Evolutionary conservation across 1,140 invertebrate genomes (phyloP).

Genomic region (Spodoptera litura): DNA sequence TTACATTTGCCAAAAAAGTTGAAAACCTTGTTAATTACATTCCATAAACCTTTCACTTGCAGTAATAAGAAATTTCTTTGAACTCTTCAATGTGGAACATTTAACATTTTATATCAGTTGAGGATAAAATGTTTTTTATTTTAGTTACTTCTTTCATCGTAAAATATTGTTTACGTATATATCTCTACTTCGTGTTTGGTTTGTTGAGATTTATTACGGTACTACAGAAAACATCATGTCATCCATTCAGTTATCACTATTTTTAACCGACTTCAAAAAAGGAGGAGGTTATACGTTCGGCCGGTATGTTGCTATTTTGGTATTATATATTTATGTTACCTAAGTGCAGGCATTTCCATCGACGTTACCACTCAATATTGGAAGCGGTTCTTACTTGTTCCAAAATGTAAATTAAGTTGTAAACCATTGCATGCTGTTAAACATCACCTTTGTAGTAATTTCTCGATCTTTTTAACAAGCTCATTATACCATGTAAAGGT

Average conservation of each 20-base stretch:
- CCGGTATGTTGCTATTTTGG: too few relatives aligned
- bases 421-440: neutral
- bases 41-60: conserved; percentile 23
- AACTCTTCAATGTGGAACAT: neutral
- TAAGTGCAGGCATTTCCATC: too few relatives aligned
- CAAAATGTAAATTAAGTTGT: conserved; percentile 20
- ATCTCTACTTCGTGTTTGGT: neutral
- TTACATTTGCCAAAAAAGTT: neutral
- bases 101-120: neutral
- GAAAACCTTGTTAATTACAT: conserved; percentile 9
- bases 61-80: conserved; percentile 23
- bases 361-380: neutral
- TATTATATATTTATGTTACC: too few relatives aligned
- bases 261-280: too few relatives aligned
- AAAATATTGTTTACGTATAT: too few relatives aligned
- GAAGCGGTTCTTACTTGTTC: neutral
- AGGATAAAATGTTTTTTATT: neutral
- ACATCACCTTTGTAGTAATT: neutral
- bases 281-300: too few relatives aligned
- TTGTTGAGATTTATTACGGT: neutral
- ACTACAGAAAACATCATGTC: neutral
- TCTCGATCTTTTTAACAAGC: neutral
- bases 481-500: neutral
- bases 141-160: too few relatives aligned
- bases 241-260: too few relatives aligned